Conservation (phyloP, 2,888 invertebrate genomes). For the Lamproptera curius region DNA sequence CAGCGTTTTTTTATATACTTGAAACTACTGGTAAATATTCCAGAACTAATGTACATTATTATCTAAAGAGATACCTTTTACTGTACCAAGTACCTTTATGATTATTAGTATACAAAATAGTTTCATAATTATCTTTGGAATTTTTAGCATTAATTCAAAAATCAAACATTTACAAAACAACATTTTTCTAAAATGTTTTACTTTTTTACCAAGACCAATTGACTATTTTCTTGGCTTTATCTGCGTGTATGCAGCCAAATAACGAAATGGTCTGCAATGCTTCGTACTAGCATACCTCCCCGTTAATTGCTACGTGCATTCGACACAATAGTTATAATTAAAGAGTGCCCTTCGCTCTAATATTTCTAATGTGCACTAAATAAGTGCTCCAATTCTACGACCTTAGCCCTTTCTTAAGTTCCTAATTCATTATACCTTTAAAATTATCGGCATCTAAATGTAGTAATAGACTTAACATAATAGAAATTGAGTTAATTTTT, state of each 20-base stretch:
- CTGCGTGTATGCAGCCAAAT: not conserved
- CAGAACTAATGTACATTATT: too few species aligned
- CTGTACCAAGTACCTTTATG: too few species aligned
- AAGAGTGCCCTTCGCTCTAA: constrained; percentile 12
- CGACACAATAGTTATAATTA: constrained; percentile 6
- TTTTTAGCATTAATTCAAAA: not conserved
- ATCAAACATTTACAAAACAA: not conserved
- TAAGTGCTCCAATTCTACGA: constrained; percentile 11
- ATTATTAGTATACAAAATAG: not conserved
- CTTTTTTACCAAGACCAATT: not conserved
- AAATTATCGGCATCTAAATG: too few species aligned
- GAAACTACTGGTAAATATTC: too few species aligned
- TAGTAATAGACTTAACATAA: too few species aligned
- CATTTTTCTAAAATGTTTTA: not conserved
- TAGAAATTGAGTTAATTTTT: too few species aligned
- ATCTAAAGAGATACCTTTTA: too few species aligned
- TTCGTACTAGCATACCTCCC: not conserved
- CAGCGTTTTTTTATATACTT: too few species aligned
- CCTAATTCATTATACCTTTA: too few species aligned
- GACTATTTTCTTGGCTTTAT: not conserved
- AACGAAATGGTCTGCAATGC: not conserved
- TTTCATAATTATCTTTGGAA: not conserved
- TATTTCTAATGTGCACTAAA: constrained; percentile 6
- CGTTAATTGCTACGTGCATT: constrained; percentile 2
- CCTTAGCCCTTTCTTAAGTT: not conserved